Percentiles rank a stretch among this genome's conserved stretches.
These are phyloP conservation scores for Paraplagusia blochii DNA, from an alignment of 2,113 vertebrate species.

Conservation along the genomic window DNA sequence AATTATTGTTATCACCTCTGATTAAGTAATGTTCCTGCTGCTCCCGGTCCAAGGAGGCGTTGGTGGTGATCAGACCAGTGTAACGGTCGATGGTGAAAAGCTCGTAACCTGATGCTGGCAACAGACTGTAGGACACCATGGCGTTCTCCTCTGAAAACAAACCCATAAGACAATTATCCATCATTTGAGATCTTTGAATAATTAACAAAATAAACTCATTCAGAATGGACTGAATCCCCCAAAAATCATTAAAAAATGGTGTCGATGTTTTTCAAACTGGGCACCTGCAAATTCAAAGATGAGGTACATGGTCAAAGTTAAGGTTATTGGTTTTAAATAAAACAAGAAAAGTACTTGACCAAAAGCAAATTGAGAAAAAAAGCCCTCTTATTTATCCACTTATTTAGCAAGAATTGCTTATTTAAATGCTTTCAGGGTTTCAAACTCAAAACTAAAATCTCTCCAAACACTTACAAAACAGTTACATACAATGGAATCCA, in stretches of 20 bases:
- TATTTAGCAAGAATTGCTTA: too few relatives aligned
- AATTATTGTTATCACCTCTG: slow-evolving; percentile 82
- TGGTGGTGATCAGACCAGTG: slow-evolving; percentile 81
- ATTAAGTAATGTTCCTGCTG: slow-evolving; percentile 77
- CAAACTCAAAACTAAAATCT: neutral
- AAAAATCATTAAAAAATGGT: too few relatives aligned
- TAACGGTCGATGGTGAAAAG: slow-evolving; percentile 81
- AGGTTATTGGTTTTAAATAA: too few relatives aligned
- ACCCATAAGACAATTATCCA: slow-evolving; percentile 1
- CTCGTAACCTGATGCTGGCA: slow-evolving; percentile 81
- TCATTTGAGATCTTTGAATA: neutral
- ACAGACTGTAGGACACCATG: slow-evolving; percentile 82
- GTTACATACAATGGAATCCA: slow-evolving; percentile 11
- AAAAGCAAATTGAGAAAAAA: too few relatives aligned
- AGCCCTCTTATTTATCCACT: too few relatives aligned
- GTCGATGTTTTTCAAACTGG: too few relatives aligned
- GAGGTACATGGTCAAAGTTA: too few relatives aligned
- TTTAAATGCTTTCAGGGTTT: neutral
- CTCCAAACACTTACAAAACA: neutral
- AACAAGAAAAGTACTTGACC: too few relatives aligned
- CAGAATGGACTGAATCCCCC: too few relatives aligned
- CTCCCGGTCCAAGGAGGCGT: slow-evolving; percentile 83
- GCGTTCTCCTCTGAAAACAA: slow-evolving; percentile 80
- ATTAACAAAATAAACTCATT: neutral
- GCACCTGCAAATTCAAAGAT: too few relatives aligned